Base-by-base conservation (phyloP, 1,140 invertebrate species). In the Scaptomyza pallida region DNA sequence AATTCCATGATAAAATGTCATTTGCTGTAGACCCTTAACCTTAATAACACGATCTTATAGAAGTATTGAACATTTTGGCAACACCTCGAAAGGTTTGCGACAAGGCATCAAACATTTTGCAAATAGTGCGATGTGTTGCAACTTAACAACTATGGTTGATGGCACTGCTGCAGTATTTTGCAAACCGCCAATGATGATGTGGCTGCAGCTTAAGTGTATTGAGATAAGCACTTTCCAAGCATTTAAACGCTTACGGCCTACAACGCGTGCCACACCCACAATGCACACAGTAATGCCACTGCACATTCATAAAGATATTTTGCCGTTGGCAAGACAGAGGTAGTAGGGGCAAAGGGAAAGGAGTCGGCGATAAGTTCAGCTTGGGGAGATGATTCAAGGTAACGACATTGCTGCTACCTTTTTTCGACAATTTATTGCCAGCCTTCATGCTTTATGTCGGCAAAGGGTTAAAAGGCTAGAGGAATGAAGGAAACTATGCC, bases 341-440 rank as follows among this genome's bases (percentile, higher is more conserved):
- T 17, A 43, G 33, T n/a, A 26, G 23, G 6, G 23, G 23, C 1
- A 2, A 30, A n/a, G n/a, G n/a, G n/a, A 30, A 30, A 9, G n/a
- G 17, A 47, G 33, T 41, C 26, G 13, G 26, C 44, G 67, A 70
- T 70, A 70, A 63, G 60, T 48, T 64, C 35, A 40, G 35, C 23
- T 50, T 10, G 62, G 55, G 69, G 44, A 77, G 71, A 75, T 75
- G 61, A 78, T 78, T 61, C 73, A 81, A 86, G 81, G 81, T 88
- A 86, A 86, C 82, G 82, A 75, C 81, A 86, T 71, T 80, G 61
- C 10, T 10, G 12, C 33, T 50, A 8, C 30, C 17, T 45, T 73
- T 74, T 64, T 77, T 65, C 37, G 69, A 75, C 63, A 72, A 86
- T 88, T 86, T 88, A 86, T 86, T 75, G 77, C 64, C 73, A 77